Evolutionary conservation across 2,888 invertebrate genomes (phyloP), one percentile per base, ranked within the genome.

Genomic region (Agelastica alni): DNA sequence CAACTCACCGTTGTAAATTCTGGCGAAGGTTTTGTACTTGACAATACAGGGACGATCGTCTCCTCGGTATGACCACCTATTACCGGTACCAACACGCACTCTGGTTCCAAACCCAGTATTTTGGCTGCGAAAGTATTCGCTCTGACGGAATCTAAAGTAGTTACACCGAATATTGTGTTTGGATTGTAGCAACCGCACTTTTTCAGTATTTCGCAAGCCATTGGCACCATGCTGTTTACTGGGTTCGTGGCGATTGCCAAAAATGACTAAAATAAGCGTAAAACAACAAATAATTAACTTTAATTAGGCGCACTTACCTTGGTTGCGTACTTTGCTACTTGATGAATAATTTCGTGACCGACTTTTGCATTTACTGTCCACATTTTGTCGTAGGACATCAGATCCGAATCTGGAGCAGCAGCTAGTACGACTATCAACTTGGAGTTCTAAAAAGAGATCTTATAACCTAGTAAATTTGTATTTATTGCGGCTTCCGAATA

Each of bases 21-120:
- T 7, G 65, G 58, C 58, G 71, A 70, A 1, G 77, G 91, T 52
- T 78, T 81, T 3, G 84, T 80, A 68, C 87, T 86, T 1, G 91
- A 91, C 52, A 91, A 80, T 12, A 93, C 77, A 0, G 93, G 93
- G 14, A 93, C 81, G 59, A 87, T 85, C 1, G 91, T 91, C 57
- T 83, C 81, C 9, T 85, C 82, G 13, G 87, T 85, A 73, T 88
- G 87, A 0, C 93, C 93, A 22, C 93, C 91, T 44, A 86, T 79
- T 0, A 93, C 87, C 0, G 93, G 93, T 5, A 91, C 85, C 60
- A 79, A 75, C 7, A 89, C 86, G 58, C 82, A 79, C 58, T 81
- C 78, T 1, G 89, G 86, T 61, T 84, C 81, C 31, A 88, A 62
- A 1, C 82, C 82, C 71, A 85, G 75, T 10, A 83, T 80, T 59